Base-by-base conservation (phyloP, 2,113 vertebrate genomes). In the Archocentrus centrarchus region DNA sequence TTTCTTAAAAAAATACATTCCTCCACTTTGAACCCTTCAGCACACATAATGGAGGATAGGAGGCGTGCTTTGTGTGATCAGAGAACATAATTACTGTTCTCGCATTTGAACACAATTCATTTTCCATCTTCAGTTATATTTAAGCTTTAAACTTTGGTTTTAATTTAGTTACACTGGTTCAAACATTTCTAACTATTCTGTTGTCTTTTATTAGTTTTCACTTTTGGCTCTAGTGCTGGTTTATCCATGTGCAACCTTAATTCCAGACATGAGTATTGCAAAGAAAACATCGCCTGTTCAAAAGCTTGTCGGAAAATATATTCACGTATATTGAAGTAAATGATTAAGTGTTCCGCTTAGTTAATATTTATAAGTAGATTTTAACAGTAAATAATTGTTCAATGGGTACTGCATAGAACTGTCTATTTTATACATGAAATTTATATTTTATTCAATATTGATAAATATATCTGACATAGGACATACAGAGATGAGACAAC, bases 61-160 rank as follows among this genome's bases (percentile, higher is more conserved):
- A 75, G 77, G 82, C 85, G 91, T 93, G 89, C n/a, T 81, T 55
- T 63, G 37, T 47, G 58, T 84, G 44, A 82, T 89, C 44, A 39
- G 47, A 20, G 27, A 57, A 78, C 32, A 17, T 3, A 6, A 58
- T 78, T 50, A 44, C 8, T 59, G 4, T 3, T 57, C 13, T 41
- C 66, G 76, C 77, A 86, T 70, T 79, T 92, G 66, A 27, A 1
- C 59, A 20, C 83, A 79, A 88, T 81, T 59, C 59, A 24, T 73
- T 4, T 53, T 24, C 27, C 66, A 32, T 24, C 41, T 20, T 22
- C 41, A 68, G 5, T 68, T 8, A 50, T 50, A 15, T 50, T 11
- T 47, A 14, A 50, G 50, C 64, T 30, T 50, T 70, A 47, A 50
- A 39, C 37, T 10, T 39, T 39, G 37, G 37, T 39, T 39, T 39